phyloP scores from a whole-genome alignment of 37 sponge, comb jelly and placozoan genomes.

The Hormiphora californensis region DNA sequence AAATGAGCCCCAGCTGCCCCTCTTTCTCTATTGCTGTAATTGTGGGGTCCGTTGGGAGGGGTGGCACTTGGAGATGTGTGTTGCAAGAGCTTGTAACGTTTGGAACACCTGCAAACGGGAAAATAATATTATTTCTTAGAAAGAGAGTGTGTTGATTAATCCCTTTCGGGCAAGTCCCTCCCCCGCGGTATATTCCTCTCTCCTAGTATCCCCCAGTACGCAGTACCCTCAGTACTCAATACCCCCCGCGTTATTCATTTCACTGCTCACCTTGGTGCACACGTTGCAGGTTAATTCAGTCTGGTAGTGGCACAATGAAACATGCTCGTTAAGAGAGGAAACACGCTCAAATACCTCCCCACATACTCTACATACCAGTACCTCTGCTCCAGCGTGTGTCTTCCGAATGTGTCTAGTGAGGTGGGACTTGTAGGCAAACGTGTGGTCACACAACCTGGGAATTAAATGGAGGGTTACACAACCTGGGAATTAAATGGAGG shows the following conservation, averaged over 20 bases:
- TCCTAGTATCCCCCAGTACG: too few relatives aligned
- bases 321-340: not conserved
- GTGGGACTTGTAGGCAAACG: slow-evolving; percentile 14
- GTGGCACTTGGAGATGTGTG: not conserved
- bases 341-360: not conserved
- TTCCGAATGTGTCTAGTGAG: not conserved
- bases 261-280: not conserved
- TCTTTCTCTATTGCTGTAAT: not conserved
- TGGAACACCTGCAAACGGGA: not conserved
- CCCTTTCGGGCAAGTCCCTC: too few relatives aligned
- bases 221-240: not conserved
- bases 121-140: not conserved
- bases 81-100: not conserved
- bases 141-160: not conserved
- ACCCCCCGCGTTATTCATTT: not conserved
- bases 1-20: too few relatives aligned
- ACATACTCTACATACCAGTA: not conserved
- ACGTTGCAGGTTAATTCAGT: slow-evolving; percentile 11
- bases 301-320: not conserved
- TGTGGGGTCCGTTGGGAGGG: not conserved
- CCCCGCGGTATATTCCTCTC: too few relatives aligned
- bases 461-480: not conserved
- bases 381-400: not conserved
- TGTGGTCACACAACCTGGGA: not conserved
- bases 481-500: too few relatives aligned